Evolutionary conservation across 2,797 vertebrate genomes (phyloP), one percentile per base, ranked within the genome.

Genomic region (Miichthys miiuy): DNA sequence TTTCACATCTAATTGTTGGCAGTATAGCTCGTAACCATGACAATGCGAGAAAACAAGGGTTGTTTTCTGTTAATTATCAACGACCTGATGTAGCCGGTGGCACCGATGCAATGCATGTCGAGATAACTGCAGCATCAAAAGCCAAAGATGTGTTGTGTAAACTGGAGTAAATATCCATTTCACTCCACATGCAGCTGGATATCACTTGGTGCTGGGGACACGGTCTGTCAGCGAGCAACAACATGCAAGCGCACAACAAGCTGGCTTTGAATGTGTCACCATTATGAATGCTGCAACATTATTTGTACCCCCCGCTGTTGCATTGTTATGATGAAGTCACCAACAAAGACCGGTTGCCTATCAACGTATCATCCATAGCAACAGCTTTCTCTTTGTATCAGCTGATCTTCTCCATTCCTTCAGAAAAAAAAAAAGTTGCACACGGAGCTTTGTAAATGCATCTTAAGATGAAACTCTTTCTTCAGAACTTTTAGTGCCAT

Each of bases 291-390:
- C 16, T 21, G 47, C 48, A 2, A 48, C 42, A 79, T 66, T 74
- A 85, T 81, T 80, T 63, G 25, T 3, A 20, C 61, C 77, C 47
- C 75, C 79, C 65, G 87, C 81, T 83, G 81, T 10, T 76, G 58
- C 18, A 41, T 41, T 62, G 54, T 56, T 62, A 7, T 46, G 63
- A 75, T 65, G 66, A 51, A 77, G 66, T 44, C 66, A 21, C 42
- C 30, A 51, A 25, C 64, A 30, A 44, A 64, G 46, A 18, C 69
- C 23, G 13, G 48, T 69, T 4, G n/a, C n/a, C 42, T 25, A 9
- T 71, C 23, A 42, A 60, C 27, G 80, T 52, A 79, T 71, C 51
- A 57, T 65, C 63, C 42, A 9, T 10, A 67, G 64, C 25, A 60
- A 63, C 48, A 50, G 25, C 13, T 68, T 64, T 20, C 11, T 64